phyloP scores from a whole-genome alignment of 2,113 vertebrate genomes.

The Barnardius zonarius region DNA sequence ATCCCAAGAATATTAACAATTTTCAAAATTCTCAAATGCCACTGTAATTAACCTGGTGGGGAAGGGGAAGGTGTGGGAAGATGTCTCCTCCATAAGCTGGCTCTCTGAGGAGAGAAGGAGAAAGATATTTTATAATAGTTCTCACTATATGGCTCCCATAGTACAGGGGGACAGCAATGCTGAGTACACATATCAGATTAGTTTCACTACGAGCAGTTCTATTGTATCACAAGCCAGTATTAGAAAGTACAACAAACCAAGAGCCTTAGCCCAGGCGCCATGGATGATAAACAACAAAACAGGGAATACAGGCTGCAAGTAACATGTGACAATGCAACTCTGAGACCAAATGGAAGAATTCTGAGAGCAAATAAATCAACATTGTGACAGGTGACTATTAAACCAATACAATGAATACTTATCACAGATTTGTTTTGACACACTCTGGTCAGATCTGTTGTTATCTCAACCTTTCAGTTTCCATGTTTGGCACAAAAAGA shows the following conservation, averaged over 20 bases:
- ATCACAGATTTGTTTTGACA: neutral
- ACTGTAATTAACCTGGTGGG: neutral
- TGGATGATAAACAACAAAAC: neutral
- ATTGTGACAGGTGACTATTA: neutral
- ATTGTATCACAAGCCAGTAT: neutral
- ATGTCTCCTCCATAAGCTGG: neutral
- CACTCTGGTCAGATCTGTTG: neutral
- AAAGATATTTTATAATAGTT: neutral
- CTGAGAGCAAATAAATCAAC: neutral
- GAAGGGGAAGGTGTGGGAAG: neutral
- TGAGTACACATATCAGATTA: neutral
- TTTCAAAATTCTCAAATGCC: neutral
- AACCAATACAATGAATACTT: neutral
- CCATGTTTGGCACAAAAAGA: neutral
- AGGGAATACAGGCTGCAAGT: neutral
- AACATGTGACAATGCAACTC: neutral
- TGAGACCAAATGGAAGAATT: neutral
- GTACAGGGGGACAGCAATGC: neutral
- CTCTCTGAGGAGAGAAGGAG: neutral
- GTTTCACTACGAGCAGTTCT: neutral
- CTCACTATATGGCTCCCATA: neutral
- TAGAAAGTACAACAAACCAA: neutral
- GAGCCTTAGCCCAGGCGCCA: neutral
- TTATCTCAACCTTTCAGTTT: neutral
- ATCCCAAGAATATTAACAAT: neutral